Conservation (phyloP, 2,113 vertebrate genomes). For the Phaethon lepturus region DNA sequence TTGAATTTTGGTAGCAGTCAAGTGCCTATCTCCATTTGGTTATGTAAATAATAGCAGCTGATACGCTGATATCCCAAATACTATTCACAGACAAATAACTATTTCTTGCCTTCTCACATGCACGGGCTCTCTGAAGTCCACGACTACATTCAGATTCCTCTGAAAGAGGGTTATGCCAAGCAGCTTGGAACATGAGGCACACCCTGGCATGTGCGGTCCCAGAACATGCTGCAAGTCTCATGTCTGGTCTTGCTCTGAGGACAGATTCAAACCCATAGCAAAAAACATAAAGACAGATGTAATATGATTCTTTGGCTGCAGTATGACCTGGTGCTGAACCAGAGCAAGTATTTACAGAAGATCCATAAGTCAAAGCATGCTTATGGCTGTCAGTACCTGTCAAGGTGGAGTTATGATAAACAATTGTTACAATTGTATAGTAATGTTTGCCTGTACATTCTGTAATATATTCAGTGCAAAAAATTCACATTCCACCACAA, state of each 20-base stretch:
- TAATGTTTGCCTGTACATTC: conserved; percentile 9
- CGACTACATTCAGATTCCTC: not conserved
- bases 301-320: not conserved
- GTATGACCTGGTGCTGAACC: conserved; percentile 39
- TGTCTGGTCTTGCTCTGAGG: conserved; percentile 23
- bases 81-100: not conserved
- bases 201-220: not conserved
- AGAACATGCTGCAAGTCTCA: not conserved
- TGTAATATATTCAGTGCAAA: not conserved
- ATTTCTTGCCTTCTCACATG: not conserved
- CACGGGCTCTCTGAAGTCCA: not conserved
- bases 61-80: not conserved
- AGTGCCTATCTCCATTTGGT: not conserved
- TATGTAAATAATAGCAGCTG: not conserved
- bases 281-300: not conserved
- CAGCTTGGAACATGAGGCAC: not conserved
- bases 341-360: conserved; percentile 34
- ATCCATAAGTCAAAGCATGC: not conserved
- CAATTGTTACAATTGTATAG: not conserved
- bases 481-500: not conserved
- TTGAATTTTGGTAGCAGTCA: not conserved
- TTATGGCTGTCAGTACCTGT: not conserved
- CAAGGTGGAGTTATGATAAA: not conserved
- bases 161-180: not conserved
- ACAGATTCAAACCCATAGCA: not conserved